phyloP scores from a whole-genome alignment of 2,797 vertebrate species.

The Pangasius krempfi region DNA sequence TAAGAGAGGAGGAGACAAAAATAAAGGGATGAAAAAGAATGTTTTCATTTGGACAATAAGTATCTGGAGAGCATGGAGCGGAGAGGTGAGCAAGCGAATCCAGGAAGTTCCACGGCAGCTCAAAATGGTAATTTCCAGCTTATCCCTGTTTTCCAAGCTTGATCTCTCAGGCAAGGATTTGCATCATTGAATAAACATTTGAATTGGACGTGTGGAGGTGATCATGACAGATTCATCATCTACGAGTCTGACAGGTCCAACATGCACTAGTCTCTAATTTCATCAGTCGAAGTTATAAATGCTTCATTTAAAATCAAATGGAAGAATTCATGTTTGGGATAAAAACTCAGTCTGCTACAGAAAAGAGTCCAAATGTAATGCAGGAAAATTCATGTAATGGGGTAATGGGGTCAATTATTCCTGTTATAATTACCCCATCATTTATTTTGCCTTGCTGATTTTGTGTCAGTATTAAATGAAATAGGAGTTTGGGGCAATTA shows the following conservation, averaged over 20 bases:
- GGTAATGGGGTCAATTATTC: not conserved
- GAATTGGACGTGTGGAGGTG: slow-evolving; percentile 68
- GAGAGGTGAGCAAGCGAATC: slow-evolving; percentile 70
- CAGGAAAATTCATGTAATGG: not conserved
- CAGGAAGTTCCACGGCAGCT: slow-evolving; percentile 70
- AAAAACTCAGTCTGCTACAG: not conserved
- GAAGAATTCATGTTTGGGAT: not conserved
- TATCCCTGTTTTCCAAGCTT: slow-evolving; percentile 62
- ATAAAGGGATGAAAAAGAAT: slow-evolving; percentile 74
- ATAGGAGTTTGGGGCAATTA: not conserved
- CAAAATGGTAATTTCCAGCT: slow-evolving; percentile 80
- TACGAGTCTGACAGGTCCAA: slow-evolving; percentile 63
- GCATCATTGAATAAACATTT: slow-evolving; percentile 77
- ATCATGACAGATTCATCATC: slow-evolving; percentile 77
- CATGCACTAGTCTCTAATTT: slow-evolving; percentile 64
- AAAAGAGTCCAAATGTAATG: not conserved
- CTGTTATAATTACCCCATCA: not conserved
- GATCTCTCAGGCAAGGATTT: slow-evolving; percentile 66
- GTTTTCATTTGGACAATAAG: slow-evolving; percentile 85
- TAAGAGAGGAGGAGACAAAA: slow-evolving; percentile 65
- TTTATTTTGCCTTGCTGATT: not conserved
- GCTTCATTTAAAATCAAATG: not conserved
- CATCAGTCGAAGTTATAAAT: not conserved
- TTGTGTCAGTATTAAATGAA: slow-evolving; percentile 2
- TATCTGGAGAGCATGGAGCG: slow-evolving; percentile 69